Conservation (phyloP, 2,797 vertebrate genomes). For the Gymnodraco acuticeps region DNA sequence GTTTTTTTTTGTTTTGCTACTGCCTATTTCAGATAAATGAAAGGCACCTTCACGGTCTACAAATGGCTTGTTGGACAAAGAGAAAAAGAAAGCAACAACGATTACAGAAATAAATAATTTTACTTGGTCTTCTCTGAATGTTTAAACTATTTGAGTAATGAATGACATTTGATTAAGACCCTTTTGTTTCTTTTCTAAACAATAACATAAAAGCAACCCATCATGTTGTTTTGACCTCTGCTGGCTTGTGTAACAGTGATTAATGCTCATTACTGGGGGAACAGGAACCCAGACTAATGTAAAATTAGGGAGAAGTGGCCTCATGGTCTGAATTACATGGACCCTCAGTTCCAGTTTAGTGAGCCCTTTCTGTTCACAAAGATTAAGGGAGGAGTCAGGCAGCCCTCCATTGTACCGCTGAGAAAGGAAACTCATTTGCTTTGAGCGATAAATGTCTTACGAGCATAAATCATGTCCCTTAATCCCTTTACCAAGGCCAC, state of each 20-base stretch:
- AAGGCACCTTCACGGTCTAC: conserved; percentile 68
- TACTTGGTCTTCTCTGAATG: conserved; percentile 30
- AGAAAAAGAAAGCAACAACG: conserved; percentile 55
- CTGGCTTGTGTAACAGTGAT: conserved; percentile 72
- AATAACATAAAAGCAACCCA: conserved; percentile 43
- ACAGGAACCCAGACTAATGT: conserved; percentile 77
- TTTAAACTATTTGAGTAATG: conserved; percentile 41
- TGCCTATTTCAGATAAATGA: conserved; percentile 65
- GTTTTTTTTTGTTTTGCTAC: conserved; percentile 33
- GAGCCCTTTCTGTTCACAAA: conserved; percentile 83
- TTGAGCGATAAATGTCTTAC: conserved; percentile 87
- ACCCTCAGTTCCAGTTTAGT: conserved; percentile 83
- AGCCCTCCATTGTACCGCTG: conserved; percentile 82
- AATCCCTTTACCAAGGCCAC: conserved; percentile 86
- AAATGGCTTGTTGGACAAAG: conserved; percentile 48
- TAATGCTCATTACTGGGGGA: conserved; percentile 72
- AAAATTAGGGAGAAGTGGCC: conserved; percentile 83
- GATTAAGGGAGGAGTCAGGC: conserved; percentile 86
- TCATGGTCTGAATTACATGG: conserved; percentile 84
- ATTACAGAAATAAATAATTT: conserved; percentile 34
- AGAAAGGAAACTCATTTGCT: conserved; percentile 88
- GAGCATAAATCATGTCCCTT: conserved; percentile 86
- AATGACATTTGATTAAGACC: conserved; percentile 46
- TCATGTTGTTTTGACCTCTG: conserved; percentile 63
- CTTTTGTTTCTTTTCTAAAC: conserved; percentile 28